Base-by-base conservation (phyloP, 2,113 vertebrate genomes). In the Peromyscus leucopus region DNA sequence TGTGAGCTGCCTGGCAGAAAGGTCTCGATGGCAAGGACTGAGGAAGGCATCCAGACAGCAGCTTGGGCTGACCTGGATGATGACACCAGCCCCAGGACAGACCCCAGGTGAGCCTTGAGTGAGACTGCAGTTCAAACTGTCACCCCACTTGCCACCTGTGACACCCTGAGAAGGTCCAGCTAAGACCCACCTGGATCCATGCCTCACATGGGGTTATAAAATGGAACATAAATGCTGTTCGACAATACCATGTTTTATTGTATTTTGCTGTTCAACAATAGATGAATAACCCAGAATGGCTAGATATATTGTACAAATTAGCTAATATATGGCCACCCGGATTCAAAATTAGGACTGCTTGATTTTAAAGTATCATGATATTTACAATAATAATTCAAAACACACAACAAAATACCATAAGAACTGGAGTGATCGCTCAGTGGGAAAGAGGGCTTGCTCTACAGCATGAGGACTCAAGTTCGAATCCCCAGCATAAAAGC, bases 251-350 rank as follows among this genome's bases (percentile, higher is more conserved):
- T 10, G 7, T 46, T 76, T 75, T 94, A 15, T 31, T 85, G 17
- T 51, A 39, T 74, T 97, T 91, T 88, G n/a, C 9, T 76, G 90
- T 75, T 31, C 5, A 36, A 39, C 12, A 59, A 84, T 55, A 59
- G 39, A 90, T n/a, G 72, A 90, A 85, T 59, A 85, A 93, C 67
- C 57, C 80, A 63, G 10, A 57, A 72, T 36, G 31, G 24, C 85
- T 83, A 91, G 94, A 82, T 55, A 72, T 48, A 69, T 16, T 67
- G 39, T 71, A 24, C 16, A 93, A 86, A 90, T 83, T 16, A 83
- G 57, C 61, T 71, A 63, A 51, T 51, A 78, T 89, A 63, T 48
- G 39, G 28, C 13, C 51, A 36, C 57, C 42, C 15, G 89, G 93
- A 55, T 39, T 88, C 67, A 72, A 36, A 90, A 28, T 59, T 51